These are phyloP conservation scores for Tanytarsus gracilentus DNA, from an alignment of 2,888 invertebrate species.

Conservation along the genomic window DNA sequence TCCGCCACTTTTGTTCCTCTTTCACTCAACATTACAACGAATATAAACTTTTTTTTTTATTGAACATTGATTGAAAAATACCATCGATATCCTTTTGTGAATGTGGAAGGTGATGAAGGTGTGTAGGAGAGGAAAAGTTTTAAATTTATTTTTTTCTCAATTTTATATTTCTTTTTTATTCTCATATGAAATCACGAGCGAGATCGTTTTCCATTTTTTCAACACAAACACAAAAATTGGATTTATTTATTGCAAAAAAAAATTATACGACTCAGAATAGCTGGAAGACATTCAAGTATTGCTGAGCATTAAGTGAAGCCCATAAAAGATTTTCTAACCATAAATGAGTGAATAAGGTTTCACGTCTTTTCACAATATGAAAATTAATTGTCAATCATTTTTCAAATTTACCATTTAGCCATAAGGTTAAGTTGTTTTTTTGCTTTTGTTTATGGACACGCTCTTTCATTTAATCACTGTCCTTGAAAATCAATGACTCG, in stretches of 20 bases:
- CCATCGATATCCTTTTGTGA: no score
- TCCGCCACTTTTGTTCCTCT: no score
- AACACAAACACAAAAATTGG: no score
- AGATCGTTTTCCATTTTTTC: no score
- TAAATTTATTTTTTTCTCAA: not conserved
- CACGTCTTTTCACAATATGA: not conserved
- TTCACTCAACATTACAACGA: no score
- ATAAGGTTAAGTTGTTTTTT: not conserved
- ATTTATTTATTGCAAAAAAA: no score
- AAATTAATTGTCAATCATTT: no score
- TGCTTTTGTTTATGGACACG: not conserved
- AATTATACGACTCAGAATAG: not conserved
- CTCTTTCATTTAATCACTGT: conserved; percentile 8
- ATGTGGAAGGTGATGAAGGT: no score
- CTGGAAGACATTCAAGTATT: not conserved
- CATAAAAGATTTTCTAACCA: not conserved
- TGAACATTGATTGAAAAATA: no score
- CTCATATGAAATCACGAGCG: no score
- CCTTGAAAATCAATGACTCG: conserved; percentile 23
- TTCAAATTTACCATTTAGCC: not conserved
- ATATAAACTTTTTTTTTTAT: no score
- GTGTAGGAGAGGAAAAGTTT: not conserved
- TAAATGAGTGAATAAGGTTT: conserved; percentile 1
- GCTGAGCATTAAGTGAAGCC: not conserved
- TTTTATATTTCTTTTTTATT: no score